A percentile compares a stretch with the other conserved stretches of the same genome.
Conservation (phyloP, 1,140 invertebrate genomes). For the Dendroctonus valens region DNA sequence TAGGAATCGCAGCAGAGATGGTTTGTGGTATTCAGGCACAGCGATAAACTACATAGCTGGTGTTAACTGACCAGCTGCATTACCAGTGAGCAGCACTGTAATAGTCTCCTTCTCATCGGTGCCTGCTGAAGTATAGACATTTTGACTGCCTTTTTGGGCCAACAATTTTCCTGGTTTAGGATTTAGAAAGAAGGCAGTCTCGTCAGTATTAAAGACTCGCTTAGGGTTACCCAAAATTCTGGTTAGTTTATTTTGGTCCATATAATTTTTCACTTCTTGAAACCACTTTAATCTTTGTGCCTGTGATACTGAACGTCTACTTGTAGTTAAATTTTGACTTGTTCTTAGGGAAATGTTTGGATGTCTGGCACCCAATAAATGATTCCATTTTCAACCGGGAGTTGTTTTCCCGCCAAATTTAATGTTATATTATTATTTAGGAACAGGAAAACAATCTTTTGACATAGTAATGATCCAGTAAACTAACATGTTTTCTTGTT, state of each 20-base stretch:
- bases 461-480: too few species aligned
- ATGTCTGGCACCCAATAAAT: too few species aligned
- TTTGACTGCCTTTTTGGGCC: conserved; percentile 1
- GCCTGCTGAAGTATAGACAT: neutral
- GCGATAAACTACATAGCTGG: neutral
- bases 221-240: conserved; percentile 40
- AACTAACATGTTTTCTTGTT: too few species aligned
- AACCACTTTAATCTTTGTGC: conserved; percentile 10
- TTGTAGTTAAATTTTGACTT: conserved; percentile 1
- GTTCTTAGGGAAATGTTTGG: neutral
- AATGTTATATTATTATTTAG: too few species aligned
- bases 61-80: neutral
- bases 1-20: neutral
- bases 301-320: conserved; percentile 12
- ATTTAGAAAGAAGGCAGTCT: conserved; percentile 9
- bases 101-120: conserved; percentile 10
- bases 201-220: conserved; percentile 8
- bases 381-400: too few species aligned
- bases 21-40: neutral
- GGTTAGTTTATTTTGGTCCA: conserved; percentile 2
- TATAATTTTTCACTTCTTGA: conserved; percentile 5
- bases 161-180: neutral
- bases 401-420: too few species aligned
- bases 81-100: neutral
- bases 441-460: too few species aligned